Evolutionary conservation across 2,113 vertebrate species (phyloP), one percentile per base, ranked within the genome.

Genomic region (Aspidoscelis tigris): DNA sequence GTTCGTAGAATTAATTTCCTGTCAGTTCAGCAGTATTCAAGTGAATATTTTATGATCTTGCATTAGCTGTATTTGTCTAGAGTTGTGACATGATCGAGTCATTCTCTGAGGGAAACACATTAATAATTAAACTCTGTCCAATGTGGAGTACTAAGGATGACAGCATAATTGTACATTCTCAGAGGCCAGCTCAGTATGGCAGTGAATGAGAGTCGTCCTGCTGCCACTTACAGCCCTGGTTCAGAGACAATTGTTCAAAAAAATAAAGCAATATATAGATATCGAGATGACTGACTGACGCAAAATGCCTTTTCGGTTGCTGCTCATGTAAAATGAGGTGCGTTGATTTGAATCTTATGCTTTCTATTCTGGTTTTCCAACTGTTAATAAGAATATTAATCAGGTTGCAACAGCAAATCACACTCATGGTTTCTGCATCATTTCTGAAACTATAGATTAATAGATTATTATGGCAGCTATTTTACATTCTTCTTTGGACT

Each of bases 21-120:
- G 96, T 97, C 96, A 96, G 96, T 97, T 96, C 95, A 95, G 95
- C 96, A 96, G 96, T 97, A 96, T 96, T 96, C 93, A 93, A 94
- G 96, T 98, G 96, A 98, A 98, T 98, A 98, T 98, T 98, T 98
- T 94, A 99, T 98, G 96, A 97, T 97, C 96, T 97, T 97, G 94
- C 97, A 98, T 98, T 97, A 97, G 95, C 96, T 97, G 95, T 98
- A 97, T 98, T 98, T 99, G 97, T 97, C 97, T 97, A 97, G 96
- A 96, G 96, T 97, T 97, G 97, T 97, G 97, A 98, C 97, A 98
- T 94, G 96, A 98, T 98, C 96, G 95, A 98, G 97, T 95, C 97
- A 96, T 97, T 95, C 96, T 97, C 96, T 89, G 93, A 97, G 96
- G 96, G 96, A 98, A 98, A 97, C 97, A 98, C 94, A 97, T 99